Conservation (phyloP, 2,113 vertebrate species). For the Colaptes auratus region DNA sequence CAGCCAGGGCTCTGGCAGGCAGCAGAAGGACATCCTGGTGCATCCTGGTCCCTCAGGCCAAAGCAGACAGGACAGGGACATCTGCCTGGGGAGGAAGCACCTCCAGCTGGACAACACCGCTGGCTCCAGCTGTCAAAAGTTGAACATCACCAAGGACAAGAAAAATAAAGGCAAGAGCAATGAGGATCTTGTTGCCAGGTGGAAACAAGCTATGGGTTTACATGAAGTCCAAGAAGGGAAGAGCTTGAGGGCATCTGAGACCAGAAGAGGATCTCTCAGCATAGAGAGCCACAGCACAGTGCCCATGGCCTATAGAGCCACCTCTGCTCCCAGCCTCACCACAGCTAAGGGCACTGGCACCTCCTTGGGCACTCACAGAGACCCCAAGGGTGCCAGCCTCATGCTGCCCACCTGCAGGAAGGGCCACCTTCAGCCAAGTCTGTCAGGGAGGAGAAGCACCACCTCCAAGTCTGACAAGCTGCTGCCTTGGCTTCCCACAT, state of each 20-base stretch:
- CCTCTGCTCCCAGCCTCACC: accelerated
- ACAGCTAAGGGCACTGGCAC: neutral
- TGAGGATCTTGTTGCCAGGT: neutral
- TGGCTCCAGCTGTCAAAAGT: neutral
- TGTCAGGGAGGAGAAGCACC: neutral
- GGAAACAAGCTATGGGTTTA: accelerated
- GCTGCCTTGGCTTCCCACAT: neutral
- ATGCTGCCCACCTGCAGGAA: neutral
- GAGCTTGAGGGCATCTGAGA: neutral
- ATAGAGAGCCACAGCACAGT: accelerated
- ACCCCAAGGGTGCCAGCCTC: accelerated
- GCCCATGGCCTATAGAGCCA: neutral
- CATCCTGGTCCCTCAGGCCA: neutral
- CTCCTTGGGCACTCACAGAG: neutral
- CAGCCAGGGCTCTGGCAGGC: neutral
- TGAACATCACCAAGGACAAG: neutral
- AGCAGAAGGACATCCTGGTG: neutral
- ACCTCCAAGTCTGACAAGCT: neutral
- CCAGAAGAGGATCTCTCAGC: neutral
- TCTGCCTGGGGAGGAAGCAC: neutral
- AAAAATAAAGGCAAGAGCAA: neutral
- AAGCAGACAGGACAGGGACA: neutral
- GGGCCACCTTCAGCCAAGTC: neutral
- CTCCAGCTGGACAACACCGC: neutral
- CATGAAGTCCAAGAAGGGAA: neutral